phyloP scores from a whole-genome alignment of 2,888 invertebrate species.

The Arrhopalites spinosus region DNA sequence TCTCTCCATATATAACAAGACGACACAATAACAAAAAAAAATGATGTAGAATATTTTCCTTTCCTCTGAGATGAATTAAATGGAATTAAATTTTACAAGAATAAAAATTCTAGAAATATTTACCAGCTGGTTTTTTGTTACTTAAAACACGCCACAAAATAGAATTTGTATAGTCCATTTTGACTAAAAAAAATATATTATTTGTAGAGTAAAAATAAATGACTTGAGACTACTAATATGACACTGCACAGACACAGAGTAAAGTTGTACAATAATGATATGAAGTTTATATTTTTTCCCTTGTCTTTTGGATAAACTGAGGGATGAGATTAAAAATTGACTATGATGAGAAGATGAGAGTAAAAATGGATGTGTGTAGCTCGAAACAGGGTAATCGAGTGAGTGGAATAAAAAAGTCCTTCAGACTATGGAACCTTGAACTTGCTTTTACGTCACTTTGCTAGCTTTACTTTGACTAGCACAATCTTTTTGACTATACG shows the following conservation, averaged over 20 bases:
- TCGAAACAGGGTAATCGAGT: conserved; percentile 34
- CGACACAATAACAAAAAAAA: background rate
- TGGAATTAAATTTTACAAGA: conserved; percentile 59
- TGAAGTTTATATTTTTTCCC: background rate
- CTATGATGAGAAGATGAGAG: conserved; percentile 30
- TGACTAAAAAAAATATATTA: too few relatives aligned
- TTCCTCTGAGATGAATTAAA: background rate
- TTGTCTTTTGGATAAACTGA: background rate
- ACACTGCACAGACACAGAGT: background rate
- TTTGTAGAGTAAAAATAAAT: too few relatives aligned
- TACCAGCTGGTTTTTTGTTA: conserved; percentile 38
- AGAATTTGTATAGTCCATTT: conserved; percentile 39
- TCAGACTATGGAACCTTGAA: conserved; percentile 42
- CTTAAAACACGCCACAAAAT: conserved; percentile 38
- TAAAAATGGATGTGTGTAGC: conserved; percentile 38
- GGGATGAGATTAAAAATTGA: conserved; percentile 3
- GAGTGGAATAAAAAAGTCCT: conserved; percentile 42
- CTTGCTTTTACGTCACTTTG: conserved; percentile 43
- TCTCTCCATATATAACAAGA: too few relatives aligned
- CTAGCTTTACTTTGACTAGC: too few relatives aligned
- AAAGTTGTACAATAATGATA: background rate
- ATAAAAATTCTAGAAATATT: conserved; percentile 18
- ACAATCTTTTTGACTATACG: conserved; percentile 38
- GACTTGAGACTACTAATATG: too few relatives aligned
- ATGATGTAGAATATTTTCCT: background rate